phyloP scores from a whole-genome alignment of 2,113 vertebrate species.

The Smithornis capensis region DNA sequence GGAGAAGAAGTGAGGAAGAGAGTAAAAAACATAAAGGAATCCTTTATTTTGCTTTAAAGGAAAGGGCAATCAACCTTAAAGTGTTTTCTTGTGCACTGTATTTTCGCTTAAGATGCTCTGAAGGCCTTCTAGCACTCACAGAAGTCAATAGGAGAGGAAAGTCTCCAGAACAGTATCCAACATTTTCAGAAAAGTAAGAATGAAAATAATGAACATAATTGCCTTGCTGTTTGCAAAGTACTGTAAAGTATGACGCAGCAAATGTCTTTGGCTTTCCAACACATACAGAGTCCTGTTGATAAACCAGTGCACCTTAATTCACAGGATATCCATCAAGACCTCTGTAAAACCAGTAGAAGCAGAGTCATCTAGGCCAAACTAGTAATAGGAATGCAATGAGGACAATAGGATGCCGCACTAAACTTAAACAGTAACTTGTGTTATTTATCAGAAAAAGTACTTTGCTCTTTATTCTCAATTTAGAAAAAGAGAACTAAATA shows the following conservation, averaged over 20 bases:
- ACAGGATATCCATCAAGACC: neutral
- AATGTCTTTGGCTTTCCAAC: neutral
- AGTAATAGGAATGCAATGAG: neutral
- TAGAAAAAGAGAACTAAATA: neutral
- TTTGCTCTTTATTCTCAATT: neutral
- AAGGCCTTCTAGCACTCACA: neutral
- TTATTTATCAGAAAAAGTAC: neutral
- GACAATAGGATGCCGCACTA: neutral
- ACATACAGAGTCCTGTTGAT: neutral
- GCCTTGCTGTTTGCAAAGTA: neutral
- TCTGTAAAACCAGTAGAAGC: neutral
- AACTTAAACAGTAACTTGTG: neutral
- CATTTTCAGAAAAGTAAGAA: neutral
- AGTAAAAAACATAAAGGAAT: neutral
- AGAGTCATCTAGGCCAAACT: neutral
- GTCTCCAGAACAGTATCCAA: neutral
- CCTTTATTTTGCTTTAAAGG: neutral
- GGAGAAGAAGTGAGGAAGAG: neutral
- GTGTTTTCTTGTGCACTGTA: neutral
- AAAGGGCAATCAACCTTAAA: neutral
- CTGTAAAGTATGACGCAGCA: neutral
- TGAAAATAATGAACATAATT: neutral
- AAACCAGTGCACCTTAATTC: neutral
- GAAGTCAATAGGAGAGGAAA: neutral
- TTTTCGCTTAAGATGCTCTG: neutral